These are phyloP conservation scores for Beroe forskalii DNA, from an alignment of 37 sponge, comb jelly and placozoan genomes.

Conservation along the genomic window DNA sequence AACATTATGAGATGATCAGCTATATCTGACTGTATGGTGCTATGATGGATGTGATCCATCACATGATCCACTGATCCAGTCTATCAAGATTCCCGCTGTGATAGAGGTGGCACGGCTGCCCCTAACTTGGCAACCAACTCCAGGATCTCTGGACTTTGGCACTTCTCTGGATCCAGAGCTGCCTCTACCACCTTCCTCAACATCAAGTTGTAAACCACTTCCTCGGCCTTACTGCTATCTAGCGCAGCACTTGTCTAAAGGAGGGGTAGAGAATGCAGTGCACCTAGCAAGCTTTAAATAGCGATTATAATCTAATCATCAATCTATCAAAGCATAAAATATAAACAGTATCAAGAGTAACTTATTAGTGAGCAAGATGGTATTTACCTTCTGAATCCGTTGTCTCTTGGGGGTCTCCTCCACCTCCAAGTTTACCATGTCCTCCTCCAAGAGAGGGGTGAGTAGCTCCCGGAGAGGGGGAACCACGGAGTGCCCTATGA, in stretches of 20 bases:
- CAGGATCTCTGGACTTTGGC: not conserved
- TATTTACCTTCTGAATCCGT: too few relatives aligned
- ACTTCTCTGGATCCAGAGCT: not conserved
- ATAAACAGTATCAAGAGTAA: too few relatives aligned
- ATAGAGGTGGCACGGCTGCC: not conserved
- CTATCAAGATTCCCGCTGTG: not conserved
- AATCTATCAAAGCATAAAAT: too few relatives aligned
- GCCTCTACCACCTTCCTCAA: not conserved
- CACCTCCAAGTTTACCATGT: not conserved
- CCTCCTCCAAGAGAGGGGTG: not conserved
- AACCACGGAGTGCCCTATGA: not conserved
- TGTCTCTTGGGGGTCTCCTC: not conserved
- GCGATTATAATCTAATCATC: too few relatives aligned
- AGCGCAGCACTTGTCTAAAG: not conserved
- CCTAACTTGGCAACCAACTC: not conserved
- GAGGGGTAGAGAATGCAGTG: too few relatives aligned
- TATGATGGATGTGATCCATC: too few relatives aligned
- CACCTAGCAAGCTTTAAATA: too few relatives aligned
- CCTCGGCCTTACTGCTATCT: not conserved
- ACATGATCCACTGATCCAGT: too few relatives aligned
- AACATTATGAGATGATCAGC: too few relatives aligned
- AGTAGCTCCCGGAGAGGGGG: conserved; percentile 24
- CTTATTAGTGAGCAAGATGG: too few relatives aligned
- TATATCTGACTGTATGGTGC: too few relatives aligned
- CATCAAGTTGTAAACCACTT: not conserved